Evolutionary conservation across 2,888 invertebrate species (phyloP), one percentile per base, ranked within the genome.

Genomic region (Nemurella pictetii): DNA sequence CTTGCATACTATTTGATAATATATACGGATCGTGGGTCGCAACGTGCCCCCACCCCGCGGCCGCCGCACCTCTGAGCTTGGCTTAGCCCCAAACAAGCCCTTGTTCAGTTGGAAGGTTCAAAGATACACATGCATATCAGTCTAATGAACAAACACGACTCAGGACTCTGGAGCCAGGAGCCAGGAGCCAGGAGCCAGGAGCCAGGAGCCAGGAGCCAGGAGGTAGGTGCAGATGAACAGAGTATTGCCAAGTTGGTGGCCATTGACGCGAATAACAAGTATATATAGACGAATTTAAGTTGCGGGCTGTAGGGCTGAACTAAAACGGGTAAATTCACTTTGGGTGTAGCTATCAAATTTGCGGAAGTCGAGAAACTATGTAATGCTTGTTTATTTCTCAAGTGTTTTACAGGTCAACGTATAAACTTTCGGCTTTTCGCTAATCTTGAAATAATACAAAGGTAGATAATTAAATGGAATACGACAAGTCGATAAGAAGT

Each of bases 121-220:
- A 26, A 27, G 78, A 78, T 78, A 30, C 78, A 78, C 30, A 78
- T 78, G 78, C 78, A 78, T 78, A 78, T 30, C 30, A 30, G n/a
- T 30, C 29, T 78, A 78, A 78, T 27, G 78, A 78, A 30, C 78
- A 78, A 78, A 78, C 78, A 78, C 26, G 74, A 78, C 7, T 3
- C 7, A 29, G 29, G 30, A n/a, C n/a, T n/a, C n/a, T n/a, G n/a
- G n/a, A n/a, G n/a, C n/a, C n/a, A n/a, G n/a, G n/a, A n/a, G n/a
- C n/a, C n/a, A n/a, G n/a, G n/a, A n/a, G n/a, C n/a, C n/a, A n/a
- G n/a, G n/a, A n/a, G n/a, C n/a, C n/a, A n/a, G n/a, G n/a, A n/a
- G n/a, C n/a, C n/a, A n/a, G n/a, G n/a, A n/a, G n/a, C n/a, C n/a
- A n/a, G n/a, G n/a, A n/a, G n/a, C n/a, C n/a, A n/a, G n/a, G n/a